Evolutionary conservation across 2,888 invertebrate genomes (phyloP), one percentile per base, ranked within the genome.

Genomic region (Drosophila prolongata): DNA sequence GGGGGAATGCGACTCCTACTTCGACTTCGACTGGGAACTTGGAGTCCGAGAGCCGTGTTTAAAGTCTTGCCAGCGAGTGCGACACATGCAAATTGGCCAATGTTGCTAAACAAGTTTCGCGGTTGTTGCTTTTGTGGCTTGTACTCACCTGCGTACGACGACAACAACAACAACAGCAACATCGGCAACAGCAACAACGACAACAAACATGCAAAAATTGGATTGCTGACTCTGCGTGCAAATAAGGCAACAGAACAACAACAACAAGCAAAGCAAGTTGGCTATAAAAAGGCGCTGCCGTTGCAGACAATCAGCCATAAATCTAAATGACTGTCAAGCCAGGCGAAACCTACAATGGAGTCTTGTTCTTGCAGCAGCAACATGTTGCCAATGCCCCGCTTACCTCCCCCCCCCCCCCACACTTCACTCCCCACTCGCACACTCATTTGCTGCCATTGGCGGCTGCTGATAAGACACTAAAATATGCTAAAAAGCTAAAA

Each of bases 111-210:
- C 85, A 87, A 89, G 89, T 84, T 87, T 84, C 68, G 66, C 44
- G 50, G 88, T 42, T 58, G 54, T 54, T 37, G 55, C 52, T 49
- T 11, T 52, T 53, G 53, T 14, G 53, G 46, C 73, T 71, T 89
- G 88, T 86, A 86, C 83, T 89, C 89, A 89, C 89, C 86, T 86
- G 86, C 86, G 85, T 86, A 86, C 89, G 85, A 79, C 86, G 87
- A 86, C 83, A 72, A 81, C 81, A 84, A 81, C 81, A 84, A 68
- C 79, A 43, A 47, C 56, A 40, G 35, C 16, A 19, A 19, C 19
- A 3, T 47, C 59, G 49, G n/a, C 35, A 16, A 16, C 16, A 37
- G 9, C 27, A n/a, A 3, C 58, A 40, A 58, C 58, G 47, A 50
- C 58, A 53, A 61, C 57, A 67, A 59, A 64, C 73, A 76, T 85